Conservation (phyloP, 2,888 invertebrate species). For the Sphaerophoria taeniata region DNA sequence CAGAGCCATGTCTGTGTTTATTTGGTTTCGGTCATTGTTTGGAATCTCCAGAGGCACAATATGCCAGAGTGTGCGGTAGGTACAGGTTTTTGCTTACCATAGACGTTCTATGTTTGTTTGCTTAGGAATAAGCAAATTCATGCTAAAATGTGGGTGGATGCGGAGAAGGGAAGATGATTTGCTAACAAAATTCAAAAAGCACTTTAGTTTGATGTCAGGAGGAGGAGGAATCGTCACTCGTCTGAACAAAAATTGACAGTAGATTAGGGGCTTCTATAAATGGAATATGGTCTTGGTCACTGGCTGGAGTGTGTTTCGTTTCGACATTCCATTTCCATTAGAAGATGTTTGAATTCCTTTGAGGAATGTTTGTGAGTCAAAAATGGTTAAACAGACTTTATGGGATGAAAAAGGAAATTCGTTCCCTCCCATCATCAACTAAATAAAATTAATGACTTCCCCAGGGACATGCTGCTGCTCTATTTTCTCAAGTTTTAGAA, state of each 20-base stretch:
- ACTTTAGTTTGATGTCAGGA: constrained; percentile 42
- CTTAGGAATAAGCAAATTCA: constrained; percentile 69
- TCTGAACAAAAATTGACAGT: constrained; percentile 50
- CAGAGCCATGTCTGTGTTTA: constrained; percentile 43
- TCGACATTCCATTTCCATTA: neutral
- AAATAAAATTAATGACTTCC: too few species aligned
- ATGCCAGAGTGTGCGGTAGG: constrained; percentile 30
- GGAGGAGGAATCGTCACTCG: constrained; percentile 36
- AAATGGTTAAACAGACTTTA: neutral
- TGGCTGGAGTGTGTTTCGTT: neutral
- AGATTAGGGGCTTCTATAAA: constrained; percentile 43
- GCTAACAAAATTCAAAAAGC: constrained; percentile 65
- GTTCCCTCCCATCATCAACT: too few species aligned
- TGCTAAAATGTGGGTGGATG: constrained; percentile 57
- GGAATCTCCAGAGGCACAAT: constrained; percentile 56
- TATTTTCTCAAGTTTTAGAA: neutral
- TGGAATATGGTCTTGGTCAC: constrained; percentile 15
- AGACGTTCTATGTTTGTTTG: constrained; percentile 37
- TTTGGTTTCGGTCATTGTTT: constrained; percentile 60
- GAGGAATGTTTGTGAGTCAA: constrained; percentile 2
- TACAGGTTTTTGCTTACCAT: constrained; percentile 11
- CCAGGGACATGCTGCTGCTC: neutral
- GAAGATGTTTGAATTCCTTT: constrained; percentile 27
- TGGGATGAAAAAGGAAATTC: too few species aligned
- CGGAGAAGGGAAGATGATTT: neutral